Conservation (phyloP, 2,888 invertebrate genomes). For the Syrista parreyssii region DNA sequence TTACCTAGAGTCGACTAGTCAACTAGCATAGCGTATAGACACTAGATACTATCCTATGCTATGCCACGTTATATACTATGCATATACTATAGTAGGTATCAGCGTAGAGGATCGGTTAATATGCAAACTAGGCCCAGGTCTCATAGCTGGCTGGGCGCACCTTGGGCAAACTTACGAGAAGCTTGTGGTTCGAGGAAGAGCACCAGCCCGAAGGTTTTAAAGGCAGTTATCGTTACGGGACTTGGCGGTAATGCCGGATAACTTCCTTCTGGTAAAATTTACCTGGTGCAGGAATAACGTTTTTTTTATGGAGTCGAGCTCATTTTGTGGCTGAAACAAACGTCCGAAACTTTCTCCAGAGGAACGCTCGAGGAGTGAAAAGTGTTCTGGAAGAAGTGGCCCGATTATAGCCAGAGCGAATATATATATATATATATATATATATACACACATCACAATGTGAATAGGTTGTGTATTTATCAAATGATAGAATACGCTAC, state of each 20-base stretch:
- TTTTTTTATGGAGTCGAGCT: neutral
- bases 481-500: neutral
- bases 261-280: neutral
- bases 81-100: neutral
- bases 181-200: neutral
- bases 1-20: neutral
- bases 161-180: neutral
- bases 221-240: neutral
- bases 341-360: neutral
- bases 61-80: neutral
- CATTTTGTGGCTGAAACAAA: neutral
- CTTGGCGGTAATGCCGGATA: neutral
- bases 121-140: constrained; percentile 43
- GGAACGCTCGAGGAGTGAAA: neutral
- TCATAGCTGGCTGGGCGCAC: neutral
- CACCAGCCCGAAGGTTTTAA: neutral
- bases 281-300: neutral
- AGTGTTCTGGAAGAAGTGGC: neutral
- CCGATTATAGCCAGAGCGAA: neutral
- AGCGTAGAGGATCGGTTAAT: constrained; percentile 47
- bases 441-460: neutral
- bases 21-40: neutral
- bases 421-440: neutral
- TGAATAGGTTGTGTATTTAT: neutral
- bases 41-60: neutral